These are phyloP conservation scores for Cuniculus paca DNA, from an alignment of 2,797 vertebrate genomes.

Conservation along the genomic window DNA sequence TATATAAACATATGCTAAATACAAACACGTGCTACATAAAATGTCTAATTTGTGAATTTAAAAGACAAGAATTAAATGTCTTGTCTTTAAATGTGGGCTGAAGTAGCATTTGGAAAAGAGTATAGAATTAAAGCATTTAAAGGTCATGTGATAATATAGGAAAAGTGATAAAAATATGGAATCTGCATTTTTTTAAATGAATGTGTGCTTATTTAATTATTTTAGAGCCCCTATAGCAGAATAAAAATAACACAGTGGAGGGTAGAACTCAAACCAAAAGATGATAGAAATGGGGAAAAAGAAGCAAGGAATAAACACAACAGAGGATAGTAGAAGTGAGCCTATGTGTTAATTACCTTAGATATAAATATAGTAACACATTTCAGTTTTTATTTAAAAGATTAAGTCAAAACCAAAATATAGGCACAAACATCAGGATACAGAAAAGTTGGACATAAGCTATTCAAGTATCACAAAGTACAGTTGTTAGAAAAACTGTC, in stretches of 20 bases:
- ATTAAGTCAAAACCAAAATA: background rate
- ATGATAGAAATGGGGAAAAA: background rate
- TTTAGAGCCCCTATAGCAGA: background rate
- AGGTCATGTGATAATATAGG: background rate
- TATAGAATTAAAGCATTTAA: background rate
- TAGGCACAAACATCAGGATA: background rate
- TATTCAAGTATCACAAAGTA: background rate
- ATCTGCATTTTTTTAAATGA: background rate
- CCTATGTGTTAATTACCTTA: background rate
- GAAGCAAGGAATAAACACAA: background rate
- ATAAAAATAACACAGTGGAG: background rate
- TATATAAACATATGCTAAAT: background rate
- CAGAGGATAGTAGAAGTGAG: background rate
- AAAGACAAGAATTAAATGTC: constrained; percentile 3
- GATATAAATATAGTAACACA: background rate
- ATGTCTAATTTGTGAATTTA: background rate
- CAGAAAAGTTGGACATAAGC: background rate
- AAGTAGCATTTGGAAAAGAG: background rate
- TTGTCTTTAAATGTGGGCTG: too few species aligned
- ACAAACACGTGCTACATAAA: background rate
- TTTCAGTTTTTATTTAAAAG: background rate
- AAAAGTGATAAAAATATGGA: background rate
- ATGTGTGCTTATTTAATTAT: constrained; percentile 17
- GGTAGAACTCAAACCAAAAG: background rate
- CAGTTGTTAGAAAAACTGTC: background rate